phyloP scores from a whole-genome alignment of 2,888 invertebrate genomes.

The Eustalomyia histrio region DNA sequence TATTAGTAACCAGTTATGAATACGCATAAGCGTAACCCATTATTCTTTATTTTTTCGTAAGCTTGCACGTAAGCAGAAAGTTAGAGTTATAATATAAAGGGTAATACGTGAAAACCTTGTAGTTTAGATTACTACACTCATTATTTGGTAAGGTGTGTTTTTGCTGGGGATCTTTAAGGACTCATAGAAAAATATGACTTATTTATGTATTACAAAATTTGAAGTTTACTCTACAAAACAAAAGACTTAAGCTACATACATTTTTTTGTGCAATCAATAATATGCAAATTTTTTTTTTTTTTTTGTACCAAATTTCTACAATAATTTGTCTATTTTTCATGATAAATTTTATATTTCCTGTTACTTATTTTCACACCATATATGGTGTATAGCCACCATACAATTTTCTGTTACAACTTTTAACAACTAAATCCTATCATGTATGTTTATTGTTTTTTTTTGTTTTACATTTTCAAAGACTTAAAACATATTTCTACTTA shows the following conservation, averaged over 20 bases:
- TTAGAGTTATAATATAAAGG: too few relatives aligned
- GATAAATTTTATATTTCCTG: slow-evolving; percentile 61
- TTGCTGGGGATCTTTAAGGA: too few relatives aligned
- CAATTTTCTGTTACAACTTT: slow-evolving; percentile 3
- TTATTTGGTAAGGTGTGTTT: too few relatives aligned
- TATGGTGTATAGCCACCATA: slow-evolving; percentile 36
- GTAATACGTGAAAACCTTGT: too few relatives aligned
- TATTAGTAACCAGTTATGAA: too few relatives aligned
- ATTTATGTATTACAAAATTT: too few relatives aligned
- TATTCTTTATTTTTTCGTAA: too few relatives aligned
- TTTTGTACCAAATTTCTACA: slow-evolving; percentile 3
- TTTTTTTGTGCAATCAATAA: neutral
- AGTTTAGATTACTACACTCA: too few relatives aligned
- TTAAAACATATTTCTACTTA: slow-evolving; percentile 47
- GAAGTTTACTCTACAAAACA: too few relatives aligned
- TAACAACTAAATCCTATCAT: slow-evolving; percentile 59
- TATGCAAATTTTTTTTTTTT: slow-evolving; percentile 24
- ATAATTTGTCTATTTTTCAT: slow-evolving; percentile 18
- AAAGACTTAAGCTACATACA: neutral
- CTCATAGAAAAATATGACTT: too few relatives aligned
- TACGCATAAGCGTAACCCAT: too few relatives aligned
- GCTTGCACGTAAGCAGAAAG: too few relatives aligned
- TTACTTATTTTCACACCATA: slow-evolving; percentile 43
- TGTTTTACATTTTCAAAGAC: neutral
- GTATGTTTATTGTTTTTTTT: slow-evolving; percentile 50